phyloP scores from a whole-genome alignment of 2,888 invertebrate genomes.

The Anthophora plumipes region DNA sequence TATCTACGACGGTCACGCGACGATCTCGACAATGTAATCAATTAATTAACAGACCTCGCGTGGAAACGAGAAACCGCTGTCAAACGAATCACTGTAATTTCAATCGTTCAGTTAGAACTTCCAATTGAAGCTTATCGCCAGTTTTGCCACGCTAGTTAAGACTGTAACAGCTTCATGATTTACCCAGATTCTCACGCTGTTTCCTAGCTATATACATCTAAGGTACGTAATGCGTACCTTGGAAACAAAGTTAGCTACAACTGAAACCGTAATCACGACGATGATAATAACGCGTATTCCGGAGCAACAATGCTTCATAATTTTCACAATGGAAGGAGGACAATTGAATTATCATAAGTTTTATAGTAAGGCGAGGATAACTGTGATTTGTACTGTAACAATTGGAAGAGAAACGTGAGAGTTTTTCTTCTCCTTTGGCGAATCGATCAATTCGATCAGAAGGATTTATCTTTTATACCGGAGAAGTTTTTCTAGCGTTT shows the following conservation, averaged over 20 bases:
- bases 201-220: not conserved
- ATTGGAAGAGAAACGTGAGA: not conserved
- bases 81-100: not conserved
- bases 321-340: slow-evolving; percentile 4
- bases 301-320: not conserved
- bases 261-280: slow-evolving; percentile 64
- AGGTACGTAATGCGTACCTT: slow-evolving; percentile 2
- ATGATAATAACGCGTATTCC: slow-evolving; percentile 18
- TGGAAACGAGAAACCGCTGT: not conserved
- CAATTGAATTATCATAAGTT: slow-evolving; percentile 19
- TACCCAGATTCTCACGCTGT: slow-evolving; percentile 54
- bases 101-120: not conserved
- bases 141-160: not conserved
- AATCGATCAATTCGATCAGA: slow-evolving; percentile 6
- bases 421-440: not conserved
- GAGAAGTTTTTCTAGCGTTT: slow-evolving; percentile 20
- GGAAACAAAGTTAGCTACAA: slow-evolving; percentile 46
- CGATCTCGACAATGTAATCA: not conserved
- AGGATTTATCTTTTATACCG: not conserved
- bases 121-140: slow-evolving; percentile 10
- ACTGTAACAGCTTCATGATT: slow-evolving; percentile 19
- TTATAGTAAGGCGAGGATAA: slow-evolving; percentile 1
- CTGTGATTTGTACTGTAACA: not conserved
- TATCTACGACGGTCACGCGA: slow-evolving; percentile 9
- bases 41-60: not conserved